Conservation (phyloP, 2,888 invertebrate species). For the Synanthedon andrenaeformis region DNA sequence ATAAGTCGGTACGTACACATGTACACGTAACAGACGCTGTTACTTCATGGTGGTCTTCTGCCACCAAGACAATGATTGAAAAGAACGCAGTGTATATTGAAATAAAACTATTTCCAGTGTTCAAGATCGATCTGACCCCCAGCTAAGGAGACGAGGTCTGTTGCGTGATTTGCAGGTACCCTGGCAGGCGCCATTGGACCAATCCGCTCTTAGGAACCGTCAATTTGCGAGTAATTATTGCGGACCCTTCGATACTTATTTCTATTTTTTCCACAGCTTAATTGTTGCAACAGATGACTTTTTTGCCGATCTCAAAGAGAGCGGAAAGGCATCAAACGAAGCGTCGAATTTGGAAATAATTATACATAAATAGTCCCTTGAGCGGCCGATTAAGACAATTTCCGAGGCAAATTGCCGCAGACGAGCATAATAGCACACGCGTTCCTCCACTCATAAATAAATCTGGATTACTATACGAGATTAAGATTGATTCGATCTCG, state of each 20-base stretch:
- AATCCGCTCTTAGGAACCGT: constrained; percentile 59
- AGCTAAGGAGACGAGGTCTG: constrained; percentile 3
- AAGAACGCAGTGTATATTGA: too few species aligned
- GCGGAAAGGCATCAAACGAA: constrained; percentile 70
- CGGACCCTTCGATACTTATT: constrained; percentile 71
- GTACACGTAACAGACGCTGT: too few species aligned
- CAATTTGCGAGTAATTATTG: constrained; percentile 71
- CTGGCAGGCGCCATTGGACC: constrained; percentile 57
- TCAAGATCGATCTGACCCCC: not conserved
- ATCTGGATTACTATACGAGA: constrained; percentile 70
- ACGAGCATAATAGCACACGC: constrained; percentile 70
- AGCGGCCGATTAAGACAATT: constrained; percentile 72
- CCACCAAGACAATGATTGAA: too few species aligned
- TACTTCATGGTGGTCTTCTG: too few species aligned
- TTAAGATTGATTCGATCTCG: constrained; percentile 70
- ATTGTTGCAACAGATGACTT: constrained; percentile 71
- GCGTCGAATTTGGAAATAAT: constrained; percentile 71
- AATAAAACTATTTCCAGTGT: too few species aligned
- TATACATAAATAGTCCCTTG: constrained; percentile 72
- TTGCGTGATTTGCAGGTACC: constrained; percentile 58
- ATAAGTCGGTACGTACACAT: too few species aligned
- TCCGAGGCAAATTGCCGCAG: constrained; percentile 70
- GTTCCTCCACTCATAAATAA: constrained; percentile 65
- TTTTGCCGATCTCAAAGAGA: constrained; percentile 71
- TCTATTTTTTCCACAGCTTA: constrained; percentile 65